phyloP scores from a whole-genome alignment of 2,888 invertebrate species.

The Rhagophthalmus giganteus region DNA sequence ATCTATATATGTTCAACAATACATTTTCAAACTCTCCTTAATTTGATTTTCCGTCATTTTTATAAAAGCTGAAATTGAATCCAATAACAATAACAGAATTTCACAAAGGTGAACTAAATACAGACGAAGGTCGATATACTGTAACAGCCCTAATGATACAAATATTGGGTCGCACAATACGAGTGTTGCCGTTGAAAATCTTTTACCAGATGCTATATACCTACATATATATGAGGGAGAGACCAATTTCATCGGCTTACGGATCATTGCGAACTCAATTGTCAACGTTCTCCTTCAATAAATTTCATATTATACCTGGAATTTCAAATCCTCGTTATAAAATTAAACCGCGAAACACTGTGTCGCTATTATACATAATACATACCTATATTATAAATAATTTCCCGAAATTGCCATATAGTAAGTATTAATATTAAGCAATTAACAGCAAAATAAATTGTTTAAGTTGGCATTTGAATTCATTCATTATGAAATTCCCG shows the following conservation, averaged over 20 bases:
- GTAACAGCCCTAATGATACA: slow-evolving; percentile 36
- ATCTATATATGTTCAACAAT: too few relatives aligned
- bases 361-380: not conserved
- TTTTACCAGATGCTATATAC: slow-evolving; percentile 42
- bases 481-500: not conserved
- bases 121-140: slow-evolving; percentile 22
- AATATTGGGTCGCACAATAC: slow-evolving; percentile 35
- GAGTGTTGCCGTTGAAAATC: slow-evolving; percentile 36
- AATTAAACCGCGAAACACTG: slow-evolving; percentile 29
- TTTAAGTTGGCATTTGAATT: slow-evolving; percentile 7
- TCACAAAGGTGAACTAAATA: slow-evolving; percentile 26
- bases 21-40: slow-evolving; percentile 8
- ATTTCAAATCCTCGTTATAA: slow-evolving; percentile 26
- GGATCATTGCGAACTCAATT: slow-evolving; percentile 38
- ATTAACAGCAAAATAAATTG: too few relatives aligned
- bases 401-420: too few relatives aligned
- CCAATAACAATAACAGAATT: slow-evolving; percentile 30
- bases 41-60: slow-evolving; percentile 17
- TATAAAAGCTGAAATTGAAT: slow-evolving; percentile 27
- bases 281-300: slow-evolving; percentile 21
- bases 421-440: too few relatives aligned
- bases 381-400: too few relatives aligned
- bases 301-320: slow-evolving; percentile 3
- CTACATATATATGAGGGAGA: slow-evolving; percentile 28
- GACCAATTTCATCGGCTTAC: slow-evolving; percentile 41